phyloP scores from a whole-genome alignment of 2,113 vertebrate species.

The Propithecus coquereli region DNA sequence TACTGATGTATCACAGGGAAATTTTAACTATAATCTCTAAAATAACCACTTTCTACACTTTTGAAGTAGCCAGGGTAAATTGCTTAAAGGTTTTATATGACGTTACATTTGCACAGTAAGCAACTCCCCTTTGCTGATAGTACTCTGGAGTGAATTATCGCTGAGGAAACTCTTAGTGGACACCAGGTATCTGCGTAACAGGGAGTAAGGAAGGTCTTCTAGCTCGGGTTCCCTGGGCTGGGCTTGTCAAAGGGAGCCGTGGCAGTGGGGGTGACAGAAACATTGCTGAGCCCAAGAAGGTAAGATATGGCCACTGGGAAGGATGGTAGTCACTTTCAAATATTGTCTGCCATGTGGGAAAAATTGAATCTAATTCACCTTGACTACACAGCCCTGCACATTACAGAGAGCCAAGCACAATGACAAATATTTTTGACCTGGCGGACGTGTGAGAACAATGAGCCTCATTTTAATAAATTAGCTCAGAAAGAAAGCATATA shows the following conservation, averaged over 20 bases:
- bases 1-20: neutral
- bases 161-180: neutral
- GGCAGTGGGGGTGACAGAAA: neutral
- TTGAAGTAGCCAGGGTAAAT: neutral
- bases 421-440: conserved; percentile 25
- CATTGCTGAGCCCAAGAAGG: neutral
- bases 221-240: neutral
- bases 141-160: neutral
- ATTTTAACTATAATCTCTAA: neutral
- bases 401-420: neutral
- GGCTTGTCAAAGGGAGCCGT: neutral
- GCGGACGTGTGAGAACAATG: neutral
- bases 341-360: neutral
- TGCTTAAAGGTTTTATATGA: neutral
- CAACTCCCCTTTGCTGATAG: neutral
- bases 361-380: neutral
- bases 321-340: neutral
- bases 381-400: neutral
- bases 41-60: neutral
- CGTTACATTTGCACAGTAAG: neutral
- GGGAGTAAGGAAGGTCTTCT: neutral
- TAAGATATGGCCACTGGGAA: neutral
- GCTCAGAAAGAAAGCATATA: neutral
- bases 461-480: neutral
- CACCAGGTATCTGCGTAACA: neutral